Base-by-base conservation (phyloP, 1,140 invertebrate genomes). In the Melipona quadrifasciata region DNA sequence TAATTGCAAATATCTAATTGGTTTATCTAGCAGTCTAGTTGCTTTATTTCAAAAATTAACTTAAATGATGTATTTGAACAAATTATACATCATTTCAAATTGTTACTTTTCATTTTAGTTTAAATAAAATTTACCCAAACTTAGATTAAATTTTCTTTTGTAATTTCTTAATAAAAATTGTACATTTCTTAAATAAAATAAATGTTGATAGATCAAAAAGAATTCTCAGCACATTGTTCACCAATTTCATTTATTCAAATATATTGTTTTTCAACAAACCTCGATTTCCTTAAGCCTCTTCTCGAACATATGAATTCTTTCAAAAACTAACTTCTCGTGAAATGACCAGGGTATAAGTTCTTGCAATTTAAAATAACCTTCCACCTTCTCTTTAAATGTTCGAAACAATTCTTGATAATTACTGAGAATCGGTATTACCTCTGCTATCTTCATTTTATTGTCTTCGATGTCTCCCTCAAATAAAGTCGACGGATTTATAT, bases 391-490 rank as follows among this genome's bases (percentile, higher is more conserved):
- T 31, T 95, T 94, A 92, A 96, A 96, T 16, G 94, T 90, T 53
- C 95, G 92, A 84, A 95, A 95, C 14, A 92, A 87, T 55, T 94
- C 89, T 73, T 92, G 92, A 76, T 93, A 94, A 82, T 89, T 67
- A 19, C 88, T 84, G 10, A 94, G 83, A 10, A 91, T 84, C 0
- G 88, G 85, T 17, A 93, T 87, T 14, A 89, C 89, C 19, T 91
- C 65, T 21, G 75, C 70, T 21, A 95, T 51, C 78, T 92, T 93
- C 16, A 86, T 81, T 31, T 93, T 80, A 79, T 91, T 95, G 76
- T 96, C 96, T 57, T 95, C 94, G 1, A 96, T 94, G 88, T 97
- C 96, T n/a, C 95, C 95, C 92, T 96, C 95, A 90, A 97, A 96
- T 16, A 97, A 87, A 27, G 96, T 95, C 2, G 84, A 82, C 14